phyloP scores from a whole-genome alignment of 2,888 invertebrate species.

The Phasia obesa region DNA sequence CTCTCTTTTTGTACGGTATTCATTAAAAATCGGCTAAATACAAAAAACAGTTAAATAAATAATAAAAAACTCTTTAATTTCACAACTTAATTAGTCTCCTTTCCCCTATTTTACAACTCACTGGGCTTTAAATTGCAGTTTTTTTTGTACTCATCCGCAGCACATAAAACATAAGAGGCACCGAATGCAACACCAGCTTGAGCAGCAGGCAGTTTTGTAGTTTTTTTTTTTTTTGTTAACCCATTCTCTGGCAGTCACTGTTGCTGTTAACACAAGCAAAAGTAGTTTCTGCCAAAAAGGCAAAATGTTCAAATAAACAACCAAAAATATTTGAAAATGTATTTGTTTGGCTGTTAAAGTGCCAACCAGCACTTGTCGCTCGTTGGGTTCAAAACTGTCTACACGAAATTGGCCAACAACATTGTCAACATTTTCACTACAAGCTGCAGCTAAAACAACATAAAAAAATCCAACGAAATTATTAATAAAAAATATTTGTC shows the following conservation, averaged over 20 bases:
- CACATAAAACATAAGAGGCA: background rate
- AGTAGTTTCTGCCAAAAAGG: conserved; percentile 35
- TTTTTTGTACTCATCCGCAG: background rate
- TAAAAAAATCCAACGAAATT: conserved; percentile 48
- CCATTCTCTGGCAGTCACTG: conserved; percentile 15
- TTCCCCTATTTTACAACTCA: conserved; percentile 21
- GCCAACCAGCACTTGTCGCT: conserved; percentile 56
- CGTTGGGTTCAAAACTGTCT: conserved; percentile 48
- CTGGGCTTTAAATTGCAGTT: conserved; percentile 11
- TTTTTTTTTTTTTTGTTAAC: background rate
- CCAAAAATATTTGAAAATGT: conserved; percentile 20
- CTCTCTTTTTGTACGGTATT: conserved; percentile 2
- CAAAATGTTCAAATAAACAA: conserved; percentile 21
- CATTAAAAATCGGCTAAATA: no score
- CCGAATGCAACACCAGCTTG: conserved; percentile 20
- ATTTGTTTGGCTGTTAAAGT: conserved; percentile 43
- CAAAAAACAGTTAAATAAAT: conserved; percentile 25
- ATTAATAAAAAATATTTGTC: conserved; percentile 63
- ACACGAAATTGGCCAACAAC: conserved; percentile 62
- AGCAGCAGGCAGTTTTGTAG: conserved; percentile 30
- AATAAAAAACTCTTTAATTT: conserved; percentile 31
- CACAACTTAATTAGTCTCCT: conserved; percentile 59
- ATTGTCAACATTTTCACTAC: conserved; percentile 58
- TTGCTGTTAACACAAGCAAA: conserved; percentile 22
- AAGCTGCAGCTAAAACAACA: conserved; percentile 8